Percentiles rank a stretch among this genome's conserved stretches.
Evolutionary conservation across 2,113 vertebrate species (phyloP).

Genomic region (Calidris pugnax): DNA sequence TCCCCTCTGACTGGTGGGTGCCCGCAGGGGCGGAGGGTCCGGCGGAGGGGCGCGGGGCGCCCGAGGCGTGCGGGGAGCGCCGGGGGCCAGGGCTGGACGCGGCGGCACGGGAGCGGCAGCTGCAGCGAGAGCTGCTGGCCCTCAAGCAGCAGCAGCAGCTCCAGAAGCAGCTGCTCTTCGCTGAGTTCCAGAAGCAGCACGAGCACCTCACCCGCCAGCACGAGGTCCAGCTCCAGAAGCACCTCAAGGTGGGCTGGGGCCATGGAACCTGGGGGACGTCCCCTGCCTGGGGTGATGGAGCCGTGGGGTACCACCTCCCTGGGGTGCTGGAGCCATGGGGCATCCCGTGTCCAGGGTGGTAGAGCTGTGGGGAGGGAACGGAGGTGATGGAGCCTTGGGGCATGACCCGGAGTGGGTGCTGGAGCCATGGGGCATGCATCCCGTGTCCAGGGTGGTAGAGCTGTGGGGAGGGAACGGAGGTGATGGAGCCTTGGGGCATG

Average conservation of each 20-base stretch:
- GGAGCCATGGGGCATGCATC: background rate
- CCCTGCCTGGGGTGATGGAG: background rate
- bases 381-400: background rate
- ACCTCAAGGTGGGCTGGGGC: slow-evolving; percentile 85
- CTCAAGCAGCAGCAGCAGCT: slow-evolving; percentile 95
- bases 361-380: background rate
- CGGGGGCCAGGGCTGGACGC: slow-evolving; percentile 75
- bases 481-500: background rate
- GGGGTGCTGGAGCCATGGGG: background rate
- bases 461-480: background rate
- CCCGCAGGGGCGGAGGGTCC: background rate
- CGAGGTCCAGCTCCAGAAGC: slow-evolving; percentile 93
- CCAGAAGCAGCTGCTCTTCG: slow-evolving; percentile 93
- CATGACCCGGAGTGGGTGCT: background rate
- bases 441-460: background rate
- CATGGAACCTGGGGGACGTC: too few relatives aligned
- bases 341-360: background rate
- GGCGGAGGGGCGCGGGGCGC: background rate
- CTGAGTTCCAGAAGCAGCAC: slow-evolving; percentile 95
- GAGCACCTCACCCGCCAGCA: slow-evolving; percentile 92
- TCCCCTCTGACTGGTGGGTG: background rate
- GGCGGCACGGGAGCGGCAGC: slow-evolving; percentile 84
- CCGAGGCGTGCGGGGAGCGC: background rate
- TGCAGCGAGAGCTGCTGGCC: slow-evolving; percentile 89
- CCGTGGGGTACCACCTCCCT: rapidly evolving